Conservation (phyloP, 2,888 invertebrate genomes). For the Agrilus mali region DNA sequence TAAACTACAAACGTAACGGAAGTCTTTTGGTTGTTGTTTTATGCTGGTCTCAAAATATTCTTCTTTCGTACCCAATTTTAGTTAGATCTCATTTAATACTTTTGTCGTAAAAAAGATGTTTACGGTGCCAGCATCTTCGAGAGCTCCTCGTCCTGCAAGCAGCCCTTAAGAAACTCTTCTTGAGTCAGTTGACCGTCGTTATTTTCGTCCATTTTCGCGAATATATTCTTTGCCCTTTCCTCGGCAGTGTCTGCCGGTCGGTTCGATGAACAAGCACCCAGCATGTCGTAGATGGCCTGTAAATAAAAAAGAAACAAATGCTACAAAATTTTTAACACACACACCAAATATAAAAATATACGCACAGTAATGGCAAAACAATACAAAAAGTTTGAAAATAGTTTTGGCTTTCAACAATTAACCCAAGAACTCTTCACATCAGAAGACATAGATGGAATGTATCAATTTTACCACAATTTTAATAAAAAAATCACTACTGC, state of each 20-base stretch:
- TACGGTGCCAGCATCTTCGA: constrained; percentile 92
- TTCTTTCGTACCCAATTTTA: not conserved
- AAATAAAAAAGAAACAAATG: constrained; percentile 16
- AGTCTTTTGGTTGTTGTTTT: too few relatives aligned
- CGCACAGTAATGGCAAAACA: too few relatives aligned
- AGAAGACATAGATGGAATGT: too few relatives aligned
- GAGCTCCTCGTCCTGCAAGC: constrained; percentile 90
- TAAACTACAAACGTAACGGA: too few relatives aligned
- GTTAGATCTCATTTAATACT: too few relatives aligned
- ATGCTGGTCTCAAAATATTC: not conserved
- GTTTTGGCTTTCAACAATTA: too few relatives aligned
- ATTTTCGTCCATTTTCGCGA: constrained; percentile 99
- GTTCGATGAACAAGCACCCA: constrained; percentile 93
- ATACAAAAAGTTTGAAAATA: too few relatives aligned
- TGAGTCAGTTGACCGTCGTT: constrained; percentile 96
- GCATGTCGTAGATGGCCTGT: constrained; percentile 99
- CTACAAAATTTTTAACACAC: too few relatives aligned
- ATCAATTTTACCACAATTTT: too few relatives aligned
- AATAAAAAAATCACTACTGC: too few relatives aligned
- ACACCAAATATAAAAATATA: too few relatives aligned
- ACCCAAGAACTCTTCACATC: too few relatives aligned
- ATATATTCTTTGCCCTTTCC: constrained; percentile 96
- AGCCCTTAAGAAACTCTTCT: constrained; percentile 96
- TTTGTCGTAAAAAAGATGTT: constrained; percentile 26
- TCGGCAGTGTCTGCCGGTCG: constrained; percentile 93